Base-by-base conservation (phyloP, 2,888 invertebrate species). In the Apodemia mormo region DNA sequence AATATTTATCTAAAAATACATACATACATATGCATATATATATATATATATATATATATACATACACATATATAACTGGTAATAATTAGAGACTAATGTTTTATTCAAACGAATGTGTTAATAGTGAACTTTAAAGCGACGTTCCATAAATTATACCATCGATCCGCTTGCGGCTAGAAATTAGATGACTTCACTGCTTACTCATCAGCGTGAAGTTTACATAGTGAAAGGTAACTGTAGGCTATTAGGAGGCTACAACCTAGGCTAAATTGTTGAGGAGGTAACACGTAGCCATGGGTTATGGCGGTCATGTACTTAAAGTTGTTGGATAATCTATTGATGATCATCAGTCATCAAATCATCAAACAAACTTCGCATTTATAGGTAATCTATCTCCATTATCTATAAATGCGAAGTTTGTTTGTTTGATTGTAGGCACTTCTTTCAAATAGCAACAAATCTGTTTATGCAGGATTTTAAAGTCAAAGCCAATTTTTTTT, bases 181-280 rank as follows among this genome's bases (percentile, higher is more conserved):
- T 30, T 61, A 61, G 52, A 52, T 33, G 30, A 61, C 30, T 14
- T 33, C 30, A 61, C 30, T 61, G 29, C 12, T 61, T 61, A 61
- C 30, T 61, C 61, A 61, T 61, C 30, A 33, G 30, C 29, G 4
- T 61, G 33, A 61, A 61, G 61, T 61, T 61, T 61, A 33, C 61
- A 61, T 61, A 33, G 61, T 61, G 61, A 61, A 61, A 61, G 61
- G 61, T 61, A 61, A 33, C 61, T 37, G 33, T 33, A 30, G 58
- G 58, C 61, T 37, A 64, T 64, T 33, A 14, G 45, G 45, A 12
- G 52, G 22, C 2, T 14, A 49, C 3, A 14, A 49, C 30, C 12
- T 12, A 33, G 33, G 14, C 37, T 14, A 61, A 61, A 61, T 61
- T 33, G 7, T 61, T 14, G 37, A 7, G 33, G 12, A 14, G 61